Evolutionary conservation across 2,888 invertebrate species (phyloP).

Genomic region (Ennomos fuscantarius): DNA sequence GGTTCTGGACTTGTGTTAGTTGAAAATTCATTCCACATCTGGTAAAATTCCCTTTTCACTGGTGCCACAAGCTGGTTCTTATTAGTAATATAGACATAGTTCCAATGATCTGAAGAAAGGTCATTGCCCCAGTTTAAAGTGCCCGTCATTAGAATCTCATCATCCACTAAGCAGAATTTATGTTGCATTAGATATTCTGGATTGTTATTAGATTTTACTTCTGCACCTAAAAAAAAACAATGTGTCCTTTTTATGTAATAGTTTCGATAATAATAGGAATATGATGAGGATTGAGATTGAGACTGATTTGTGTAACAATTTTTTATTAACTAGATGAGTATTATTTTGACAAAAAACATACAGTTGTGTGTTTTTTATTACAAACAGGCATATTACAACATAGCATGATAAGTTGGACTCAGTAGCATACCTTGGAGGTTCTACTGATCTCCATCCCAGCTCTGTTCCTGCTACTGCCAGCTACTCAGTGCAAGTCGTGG

Average conservation of each 20-base stretch:
- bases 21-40: slow-evolving; percentile 81
- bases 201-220: slow-evolving; percentile 80
- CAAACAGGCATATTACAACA: too few relatives aligned
- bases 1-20: slow-evolving; percentile 34
- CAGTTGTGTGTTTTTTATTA: too few relatives aligned
- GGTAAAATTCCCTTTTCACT: slow-evolving; percentile 85
- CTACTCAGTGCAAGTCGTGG: too few relatives aligned
- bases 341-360: too few relatives aligned
- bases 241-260: not conserved
- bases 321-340: too few relatives aligned
- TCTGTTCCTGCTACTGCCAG: too few relatives aligned
- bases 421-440: too few relatives aligned
- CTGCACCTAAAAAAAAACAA: slow-evolving; percentile 79
- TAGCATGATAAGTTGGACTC: too few relatives aligned
- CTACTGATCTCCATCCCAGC: too few relatives aligned
- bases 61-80: slow-evolving; percentile 81
- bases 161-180: slow-evolving; percentile 90
- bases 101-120: slow-evolving; percentile 89
- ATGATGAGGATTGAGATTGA: too few relatives aligned
- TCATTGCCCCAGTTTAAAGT: slow-evolving; percentile 92
- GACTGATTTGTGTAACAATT: too few relatives aligned
- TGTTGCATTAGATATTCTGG: slow-evolving; percentile 88
- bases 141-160: slow-evolving; percentile 86
- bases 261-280: too few relatives aligned
- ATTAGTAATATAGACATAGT: slow-evolving; percentile 88